Base-by-base conservation (phyloP, 1,140 invertebrate genomes). In the Panonychus citri region DNA sequence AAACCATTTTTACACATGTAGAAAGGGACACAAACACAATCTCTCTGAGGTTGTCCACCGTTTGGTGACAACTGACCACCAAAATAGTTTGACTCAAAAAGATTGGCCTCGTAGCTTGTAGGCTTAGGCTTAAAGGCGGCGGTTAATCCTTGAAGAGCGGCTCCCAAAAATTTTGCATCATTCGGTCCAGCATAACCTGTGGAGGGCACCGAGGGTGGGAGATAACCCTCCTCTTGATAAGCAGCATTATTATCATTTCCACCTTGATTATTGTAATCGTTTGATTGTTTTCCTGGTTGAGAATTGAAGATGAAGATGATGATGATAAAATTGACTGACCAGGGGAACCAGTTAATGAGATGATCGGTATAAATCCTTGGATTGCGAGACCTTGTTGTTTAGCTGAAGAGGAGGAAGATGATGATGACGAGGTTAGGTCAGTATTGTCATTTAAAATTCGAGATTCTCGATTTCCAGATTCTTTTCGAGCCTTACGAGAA, bases 1-100 rank as follows among this genome's bases (percentile, higher is more conserved):
- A 59, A 63, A 17, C 64, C 64, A 53, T 64, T 63, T 49, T 56
- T 60, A 55, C 64, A 65, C 53, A 65, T 54, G 26, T 65, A 65
- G 34, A 65, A 65, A 2, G 64, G 64, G 10, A 65, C 64, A 57
- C 64, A 65, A 53, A 65, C 28, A 54, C 64, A 64, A 24, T 62
- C 59, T 61, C 50, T 3, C 37, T 52, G 10, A 24, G 27, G 30
- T 46, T 12, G 10, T 37, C 17, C 24, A 25, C 3, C 21, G 43
- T 13, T 42, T 15, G 15, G 13, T 39, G 17, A 50, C 58, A 8
- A n/a, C 8, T 15, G n/a, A 34, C 5, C 5, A 7, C 30, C 30
- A 34, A 7, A 7, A 12, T 34, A 34, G 12, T 12, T 34, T 34
- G n/a, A 8, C n/a, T 59, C 39, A 57, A 40, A 37, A 25, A 37